phyloP scores from a whole-genome alignment of 2,888 invertebrate species.

The Pseudoips prasinana region DNA sequence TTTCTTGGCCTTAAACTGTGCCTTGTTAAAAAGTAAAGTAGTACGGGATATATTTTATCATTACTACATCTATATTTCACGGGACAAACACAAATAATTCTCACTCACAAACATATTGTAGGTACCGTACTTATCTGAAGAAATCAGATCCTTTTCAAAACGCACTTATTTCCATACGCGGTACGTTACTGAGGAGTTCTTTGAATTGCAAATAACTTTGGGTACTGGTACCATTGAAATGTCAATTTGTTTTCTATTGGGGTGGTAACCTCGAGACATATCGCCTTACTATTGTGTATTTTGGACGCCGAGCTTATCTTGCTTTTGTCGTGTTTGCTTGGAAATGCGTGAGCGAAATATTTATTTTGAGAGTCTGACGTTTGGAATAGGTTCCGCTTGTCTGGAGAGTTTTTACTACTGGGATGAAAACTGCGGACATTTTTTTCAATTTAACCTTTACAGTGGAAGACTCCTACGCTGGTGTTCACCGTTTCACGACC shows the following conservation, averaged over 20 bases:
- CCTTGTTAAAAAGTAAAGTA: too few relatives aligned
- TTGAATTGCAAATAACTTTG: slow-evolving; percentile 75
- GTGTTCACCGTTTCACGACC: too few relatives aligned
- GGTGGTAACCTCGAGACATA: slow-evolving; percentile 58
- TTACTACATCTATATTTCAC: too few relatives aligned
- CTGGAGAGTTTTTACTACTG: too few relatives aligned
- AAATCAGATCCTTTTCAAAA: slow-evolving; percentile 73
- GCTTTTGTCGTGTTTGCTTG: slow-evolving; percentile 25
- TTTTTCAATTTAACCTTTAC: too few relatives aligned
- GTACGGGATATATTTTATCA: too few relatives aligned
- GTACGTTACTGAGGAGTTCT: slow-evolving; percentile 72
- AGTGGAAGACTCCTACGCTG: too few relatives aligned
- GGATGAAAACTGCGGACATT: too few relatives aligned
- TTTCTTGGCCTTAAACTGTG: too few relatives aligned
- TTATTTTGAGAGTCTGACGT: slow-evolving; percentile 5
- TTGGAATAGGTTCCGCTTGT: background rate
- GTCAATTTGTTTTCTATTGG: slow-evolving; percentile 81
- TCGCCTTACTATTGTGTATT: slow-evolving; percentile 55
- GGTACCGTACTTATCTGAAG: slow-evolving; percentile 41
- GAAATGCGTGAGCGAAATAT: slow-evolving; percentile 25
- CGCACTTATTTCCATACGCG: slow-evolving; percentile 71
- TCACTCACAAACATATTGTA: slow-evolving; percentile 20
- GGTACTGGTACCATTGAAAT: slow-evolving; percentile 72
- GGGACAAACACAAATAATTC: slow-evolving; percentile 14
- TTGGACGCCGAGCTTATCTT: slow-evolving; percentile 31